Conservation (phyloP, 2,888 invertebrate genomes). For the Trichogramma evanescens region DNA sequence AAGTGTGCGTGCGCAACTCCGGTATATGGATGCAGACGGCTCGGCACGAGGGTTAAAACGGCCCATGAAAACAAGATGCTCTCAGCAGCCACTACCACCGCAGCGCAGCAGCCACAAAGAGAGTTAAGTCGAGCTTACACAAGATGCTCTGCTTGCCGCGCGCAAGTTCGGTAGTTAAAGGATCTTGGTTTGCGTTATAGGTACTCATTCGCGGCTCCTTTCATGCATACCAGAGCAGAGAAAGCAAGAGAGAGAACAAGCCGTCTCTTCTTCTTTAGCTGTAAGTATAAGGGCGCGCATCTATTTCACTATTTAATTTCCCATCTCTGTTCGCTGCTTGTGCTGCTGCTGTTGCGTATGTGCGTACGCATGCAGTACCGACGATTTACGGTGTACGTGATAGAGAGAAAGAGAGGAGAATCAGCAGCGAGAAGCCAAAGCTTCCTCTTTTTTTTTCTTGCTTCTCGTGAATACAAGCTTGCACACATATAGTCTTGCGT, state of each 20-base stretch:
- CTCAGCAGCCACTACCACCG: conserved; percentile 1
- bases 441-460: too few species aligned
- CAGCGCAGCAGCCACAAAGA: conserved; percentile 17
- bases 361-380: not conserved
- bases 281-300: conserved; percentile 1
- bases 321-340: conserved; percentile 10
- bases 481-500: too few species aligned
- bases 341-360: conserved; percentile 3
- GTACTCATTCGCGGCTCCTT: conserved; percentile 30
- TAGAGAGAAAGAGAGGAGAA: too few species aligned
- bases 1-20: not conserved
- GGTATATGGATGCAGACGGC: not conserved
- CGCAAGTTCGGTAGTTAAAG: conserved; percentile 42
- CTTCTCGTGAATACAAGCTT: too few species aligned
- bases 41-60: conserved; percentile 1
- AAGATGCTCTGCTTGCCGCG: conserved; percentile 21
- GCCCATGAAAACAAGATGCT: conserved; percentile 25
- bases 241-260: not conserved
- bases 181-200: conserved; percentile 20
- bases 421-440: too few species aligned
- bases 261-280: too few species aligned
- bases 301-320: conserved; percentile 24
- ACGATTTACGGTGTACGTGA: too few species aligned
- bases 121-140: conserved; percentile 18
- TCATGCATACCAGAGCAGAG: conserved; percentile 45